Conservation (phyloP, 1,140 invertebrate species). For the Anastrepha obliqua region DNA sequence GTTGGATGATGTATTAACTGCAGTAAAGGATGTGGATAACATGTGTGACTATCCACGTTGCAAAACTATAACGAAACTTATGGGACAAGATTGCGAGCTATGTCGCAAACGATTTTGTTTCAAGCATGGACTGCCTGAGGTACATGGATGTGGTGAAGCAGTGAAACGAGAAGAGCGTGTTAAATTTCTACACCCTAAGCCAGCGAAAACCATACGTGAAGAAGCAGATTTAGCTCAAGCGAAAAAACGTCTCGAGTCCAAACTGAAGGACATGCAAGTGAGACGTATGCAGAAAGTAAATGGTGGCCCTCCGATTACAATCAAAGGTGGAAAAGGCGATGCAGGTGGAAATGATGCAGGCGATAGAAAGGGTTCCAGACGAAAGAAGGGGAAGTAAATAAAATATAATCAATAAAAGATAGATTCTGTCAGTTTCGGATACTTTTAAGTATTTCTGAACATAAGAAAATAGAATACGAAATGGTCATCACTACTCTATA, state of each 20-base stretch:
- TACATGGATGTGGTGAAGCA: constrained; percentile 70
- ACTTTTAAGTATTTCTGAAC: too few species aligned
- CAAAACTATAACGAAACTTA: constrained; percentile 70
- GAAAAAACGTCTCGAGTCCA: constrained; percentile 67
- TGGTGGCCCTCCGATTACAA: constrained; percentile 5
- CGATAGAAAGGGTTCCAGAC: constrained; percentile 72
- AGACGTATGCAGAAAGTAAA: constrained; percentile 66
- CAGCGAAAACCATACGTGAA: constrained; percentile 65
- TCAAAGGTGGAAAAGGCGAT: constrained; percentile 60
- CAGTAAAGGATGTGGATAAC: constrained; percentile 70
- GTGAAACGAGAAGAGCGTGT: constrained; percentile 68
- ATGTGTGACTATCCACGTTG: constrained; percentile 68
- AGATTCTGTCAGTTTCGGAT: too few species aligned
- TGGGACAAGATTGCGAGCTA: constrained; percentile 67
- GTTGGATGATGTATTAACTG: constrained; percentile 69
- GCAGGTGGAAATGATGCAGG: constrained; percentile 73
- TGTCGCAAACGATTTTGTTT: constrained; percentile 71
- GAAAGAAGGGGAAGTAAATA: constrained; percentile 56
- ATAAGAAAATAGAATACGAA: too few species aligned
- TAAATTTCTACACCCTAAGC: constrained; percentile 70
- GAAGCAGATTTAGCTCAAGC: constrained; percentile 69
- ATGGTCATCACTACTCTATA: too few species aligned
- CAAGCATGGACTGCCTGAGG: constrained; percentile 71
- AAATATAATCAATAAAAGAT: neutral
- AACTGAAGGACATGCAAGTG: constrained; percentile 72